Base-by-base conservation (phyloP, 2,113 vertebrate genomes). In the Hymenochirus boettgeri region DNA sequence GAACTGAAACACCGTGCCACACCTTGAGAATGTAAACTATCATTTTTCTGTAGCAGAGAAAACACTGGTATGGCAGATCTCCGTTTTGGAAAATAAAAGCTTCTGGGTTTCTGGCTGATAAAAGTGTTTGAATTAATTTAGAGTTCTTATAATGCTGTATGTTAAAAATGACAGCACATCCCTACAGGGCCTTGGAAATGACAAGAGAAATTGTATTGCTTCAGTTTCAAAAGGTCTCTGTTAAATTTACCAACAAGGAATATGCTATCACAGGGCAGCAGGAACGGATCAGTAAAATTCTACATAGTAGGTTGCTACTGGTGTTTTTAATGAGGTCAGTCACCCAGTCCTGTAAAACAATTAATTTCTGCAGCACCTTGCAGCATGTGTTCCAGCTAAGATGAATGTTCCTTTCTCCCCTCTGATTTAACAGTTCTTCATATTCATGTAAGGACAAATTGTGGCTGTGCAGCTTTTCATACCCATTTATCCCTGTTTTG, bases 361-460 rank as follows among this genome's bases (percentile, higher is more conserved):
- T 69, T 76, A 75, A 79, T 73, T 76, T 73, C 53, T 71, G 65
- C 70, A 66, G 53, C 57, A 55, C 37, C 33, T 77, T 74, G 31
- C 58, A 74, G 58, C 76, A 75, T 67, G 31, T 37, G 62, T 24
- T 75, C 71, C 61, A 70, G 15, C 42, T 63, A 74, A 64, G 66
- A 35, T 72, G 75, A 71, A 33, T 33, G 50, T 74, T 65, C 55
- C 3, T 2, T 13, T 64, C n/a, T 65, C 53, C 26, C 48, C 55
- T 48, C 27, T 67, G 25, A 69, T 74, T 72, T 54, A 74, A 39
- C 52, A 63, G 37, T 42, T 42, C 13, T 65, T 76, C 70, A 71
- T 6, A 47, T 75, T 80, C 57, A 60, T 11, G 54, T 75, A 55
- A 62, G 69, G 57, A 31, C 59, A 76, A 70, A 75, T 69, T 71